Evolutionary conservation across 2,797 vertebrate genomes (phyloP), one percentile per base, ranked within the genome.

Genomic region (Nannoperca obscura): DNA sequence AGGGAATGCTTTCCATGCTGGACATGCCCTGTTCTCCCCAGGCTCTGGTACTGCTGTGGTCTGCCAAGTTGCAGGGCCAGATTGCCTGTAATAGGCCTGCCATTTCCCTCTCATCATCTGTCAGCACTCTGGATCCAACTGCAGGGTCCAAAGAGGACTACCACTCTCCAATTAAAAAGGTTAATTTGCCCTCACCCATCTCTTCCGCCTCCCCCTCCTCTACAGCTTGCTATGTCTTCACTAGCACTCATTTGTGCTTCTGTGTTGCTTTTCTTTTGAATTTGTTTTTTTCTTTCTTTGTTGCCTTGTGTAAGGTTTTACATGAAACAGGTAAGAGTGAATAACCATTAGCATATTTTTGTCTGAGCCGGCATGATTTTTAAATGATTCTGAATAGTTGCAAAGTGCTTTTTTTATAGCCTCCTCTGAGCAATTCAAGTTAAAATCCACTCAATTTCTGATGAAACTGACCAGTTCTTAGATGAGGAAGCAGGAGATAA

Each of bases 91-190:
- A 94, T 94, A 90, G 88, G 91, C 86, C 92, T 89, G 91, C 91
- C 91, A 93, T 93, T 91, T 92, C 86, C 91, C 91, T 95, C 95
- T 93, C 91, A 91, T 95, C 94, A 93, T 94, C 94, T 94, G 94
- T 95, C 94, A 94, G 91, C 88, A 87, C 90, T 92, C 92, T 91
- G 90, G 93, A 91, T 93, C 91, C 89, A 89, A 93, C 89, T 91
- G 86, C 88, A 87, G 78, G 86, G 91, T 91, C 91, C 89, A 93
- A 92, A 93, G 90, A 94, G 90, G 86, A 90, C 89, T 76, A 88
- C 89, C 85, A 80, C 89, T 90, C 90, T 89, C 88, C 89, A 95
- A 94, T 95, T 94, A 94, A 93, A 93, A 92, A 94, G 92, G 94
- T 95, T 95, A 94, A 95, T 94, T 94, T 94, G 89, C 88, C 90